phyloP scores from a whole-genome alignment of 2,797 vertebrate genomes.

The Dromococcyx pavoninus region DNA sequence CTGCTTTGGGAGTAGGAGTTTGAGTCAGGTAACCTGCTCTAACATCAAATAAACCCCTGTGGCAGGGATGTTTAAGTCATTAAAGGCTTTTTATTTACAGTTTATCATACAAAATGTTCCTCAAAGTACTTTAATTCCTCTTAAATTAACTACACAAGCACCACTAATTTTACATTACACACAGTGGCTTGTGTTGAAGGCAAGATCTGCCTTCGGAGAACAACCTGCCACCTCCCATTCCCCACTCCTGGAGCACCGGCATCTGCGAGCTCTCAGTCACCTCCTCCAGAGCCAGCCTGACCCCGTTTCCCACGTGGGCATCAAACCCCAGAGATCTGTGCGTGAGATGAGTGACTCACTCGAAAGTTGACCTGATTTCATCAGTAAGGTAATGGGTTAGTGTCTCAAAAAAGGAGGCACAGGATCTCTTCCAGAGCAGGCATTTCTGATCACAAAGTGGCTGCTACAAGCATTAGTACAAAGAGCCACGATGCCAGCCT shows the following conservation, averaged over 20 bases:
- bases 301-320: background rate
- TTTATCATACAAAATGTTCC: background rate
- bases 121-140: background rate
- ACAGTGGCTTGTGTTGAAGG: background rate
- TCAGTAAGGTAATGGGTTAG: background rate
- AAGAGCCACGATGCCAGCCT: background rate
- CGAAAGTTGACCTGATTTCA: background rate
- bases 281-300: background rate
- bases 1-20: background rate
- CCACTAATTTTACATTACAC: background rate
- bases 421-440: background rate
- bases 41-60: background rate
- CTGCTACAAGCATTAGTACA: background rate
- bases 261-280: background rate
- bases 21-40: conserved; percentile 10
- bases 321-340: background rate
- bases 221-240: background rate
- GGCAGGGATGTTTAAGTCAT: conserved; percentile 14
- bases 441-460: rapidly evolving
- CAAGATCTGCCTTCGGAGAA: background rate
- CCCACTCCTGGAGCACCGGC: background rate
- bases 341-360: background rate
- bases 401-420: background rate
- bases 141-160: background rate
- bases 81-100: conserved; percentile 25